Base-by-base conservation (phyloP, 2,888 invertebrate species). In the Cosmorhoe ocellata region DNA sequence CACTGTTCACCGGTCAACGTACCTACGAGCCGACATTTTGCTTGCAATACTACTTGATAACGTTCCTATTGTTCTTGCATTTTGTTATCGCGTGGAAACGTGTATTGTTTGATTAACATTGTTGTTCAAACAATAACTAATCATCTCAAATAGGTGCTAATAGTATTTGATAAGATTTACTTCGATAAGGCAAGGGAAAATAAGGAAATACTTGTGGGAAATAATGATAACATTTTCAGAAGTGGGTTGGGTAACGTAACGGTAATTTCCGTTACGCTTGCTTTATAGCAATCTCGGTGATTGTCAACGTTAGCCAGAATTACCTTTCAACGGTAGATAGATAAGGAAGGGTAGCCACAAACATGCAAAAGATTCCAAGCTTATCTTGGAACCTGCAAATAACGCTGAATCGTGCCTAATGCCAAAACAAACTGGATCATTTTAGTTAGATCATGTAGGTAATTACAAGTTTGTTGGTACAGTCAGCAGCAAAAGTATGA, bases 1-100 rank as follows among this genome's bases (percentile, higher is more conserved):
- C 18, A 18, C 3, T 18, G 74, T 71, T 78, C 71, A 76, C 72
- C 78, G 82, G 84, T 85, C 84, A 84, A 74, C 69, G 84, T 63
- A n/a, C n/a, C n/a, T n/a, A 74, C 83, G 63, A 62, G 63, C 69
- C 71, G 66, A 73, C 74, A 76, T 74, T 74, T 72, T 70, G 66
- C 64, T 74, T 61, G 74, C 76, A 75, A 71, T 69, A 61, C 59
- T 58, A 56, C 57, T 72, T 78, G 84, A 82, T 81, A 83, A 81
- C 73, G 66, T 66, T 62, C 54, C 74, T 78, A 81, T 81, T 81
- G 81, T 82, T 78, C 66, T 68, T 69, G 66, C 58, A 39, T 34
- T 37, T 55, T 66, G 64, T 68, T 74, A 74, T 71, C 67, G 67
- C 52, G 37, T 56, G 59, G 63, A 64, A 67, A 65, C 60, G 47